These are phyloP conservation scores for Cremastinae sp. DNA, from an alignment of 2,888 invertebrate genomes.

Conservation along the genomic window DNA sequence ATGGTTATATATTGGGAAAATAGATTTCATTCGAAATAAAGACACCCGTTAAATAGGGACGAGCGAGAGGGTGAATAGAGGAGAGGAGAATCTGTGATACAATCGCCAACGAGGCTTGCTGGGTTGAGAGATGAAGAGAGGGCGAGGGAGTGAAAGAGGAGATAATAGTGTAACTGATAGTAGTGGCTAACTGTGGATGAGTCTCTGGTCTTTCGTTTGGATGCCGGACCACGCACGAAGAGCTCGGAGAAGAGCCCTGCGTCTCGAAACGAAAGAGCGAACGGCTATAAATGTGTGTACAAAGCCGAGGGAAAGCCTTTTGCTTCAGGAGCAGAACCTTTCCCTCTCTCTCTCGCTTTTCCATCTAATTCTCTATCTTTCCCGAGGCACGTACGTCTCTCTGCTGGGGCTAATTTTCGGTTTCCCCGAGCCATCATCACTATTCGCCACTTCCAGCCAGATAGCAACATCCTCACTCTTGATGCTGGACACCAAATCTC, in stretches of 20 bases:
- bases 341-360: conserved; percentile 59
- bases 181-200: conserved; percentile 75
- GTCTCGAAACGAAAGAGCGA: not conserved
- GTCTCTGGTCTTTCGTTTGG: conserved; percentile 46
- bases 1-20: too few relatives aligned
- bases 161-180: conserved; percentile 80
- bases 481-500: not conserved
- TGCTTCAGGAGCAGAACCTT: too few relatives aligned
- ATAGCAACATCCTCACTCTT: conserved; percentile 16
- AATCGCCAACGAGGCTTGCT: conserved; percentile 64
- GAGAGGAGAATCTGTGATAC: conserved; percentile 45
- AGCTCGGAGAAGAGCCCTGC: not conserved
- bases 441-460: conserved; percentile 47
- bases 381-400: conserved; percentile 63
- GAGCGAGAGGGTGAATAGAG: conserved; percentile 14
- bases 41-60: conserved; percentile 56
- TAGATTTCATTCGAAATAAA: not conserved
- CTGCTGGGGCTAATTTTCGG: conserved; percentile 77
- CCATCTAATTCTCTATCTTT: conserved; percentile 62
- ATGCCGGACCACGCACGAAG: too few relatives aligned
- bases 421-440: conserved; percentile 73
- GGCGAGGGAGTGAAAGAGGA: conserved; percentile 65
- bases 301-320: not conserved
- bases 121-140: conserved; percentile 65
- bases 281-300: conserved; percentile 14